These are phyloP conservation scores for Cinclus cinclus DNA, from an alignment of 2,113 vertebrate species.

Conservation along the genomic window DNA sequence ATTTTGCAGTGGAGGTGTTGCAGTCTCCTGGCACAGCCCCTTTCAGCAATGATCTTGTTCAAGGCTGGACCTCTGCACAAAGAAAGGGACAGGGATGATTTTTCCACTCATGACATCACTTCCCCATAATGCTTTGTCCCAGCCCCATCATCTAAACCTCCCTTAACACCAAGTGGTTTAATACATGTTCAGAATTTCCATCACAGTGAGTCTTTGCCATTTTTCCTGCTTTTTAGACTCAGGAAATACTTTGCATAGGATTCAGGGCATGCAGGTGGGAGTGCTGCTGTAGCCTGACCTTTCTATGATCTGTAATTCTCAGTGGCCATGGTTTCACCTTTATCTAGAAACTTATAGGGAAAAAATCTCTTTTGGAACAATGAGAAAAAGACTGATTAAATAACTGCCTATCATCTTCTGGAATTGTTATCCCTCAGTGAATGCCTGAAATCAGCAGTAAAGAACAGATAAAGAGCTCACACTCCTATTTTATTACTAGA, in stretches of 20 bases:
- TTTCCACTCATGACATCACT: not conserved
- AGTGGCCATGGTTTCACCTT: not conserved
- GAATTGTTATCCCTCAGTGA: not conserved
- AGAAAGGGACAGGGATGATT: not conserved
- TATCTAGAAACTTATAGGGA: not conserved
- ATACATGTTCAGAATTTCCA: not conserved
- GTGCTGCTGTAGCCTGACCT: not conserved
- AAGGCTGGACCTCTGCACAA: not conserved
- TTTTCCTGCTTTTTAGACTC: not conserved
- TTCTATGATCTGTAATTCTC: constrained; percentile 5
- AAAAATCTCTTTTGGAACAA: not conserved
- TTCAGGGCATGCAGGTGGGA: not conserved
- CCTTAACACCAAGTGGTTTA: not conserved
- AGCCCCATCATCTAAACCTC: not conserved
- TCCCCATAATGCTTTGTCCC: not conserved
- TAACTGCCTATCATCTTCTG: not conserved
- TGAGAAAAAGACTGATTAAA: not conserved
- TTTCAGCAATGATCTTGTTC: fast-evolving
- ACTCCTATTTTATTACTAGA: not conserved
- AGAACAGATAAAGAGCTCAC: not conserved
- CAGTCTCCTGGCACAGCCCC: not conserved
- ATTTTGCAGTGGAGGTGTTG: fast-evolving
- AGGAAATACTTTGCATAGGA: not conserved
- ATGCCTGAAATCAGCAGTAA: not conserved
- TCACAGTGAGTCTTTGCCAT: not conserved